These are phyloP conservation scores for Oasisia sp. DNA, from an alignment of 2,888 invertebrate genomes.

Conservation along the genomic window DNA sequence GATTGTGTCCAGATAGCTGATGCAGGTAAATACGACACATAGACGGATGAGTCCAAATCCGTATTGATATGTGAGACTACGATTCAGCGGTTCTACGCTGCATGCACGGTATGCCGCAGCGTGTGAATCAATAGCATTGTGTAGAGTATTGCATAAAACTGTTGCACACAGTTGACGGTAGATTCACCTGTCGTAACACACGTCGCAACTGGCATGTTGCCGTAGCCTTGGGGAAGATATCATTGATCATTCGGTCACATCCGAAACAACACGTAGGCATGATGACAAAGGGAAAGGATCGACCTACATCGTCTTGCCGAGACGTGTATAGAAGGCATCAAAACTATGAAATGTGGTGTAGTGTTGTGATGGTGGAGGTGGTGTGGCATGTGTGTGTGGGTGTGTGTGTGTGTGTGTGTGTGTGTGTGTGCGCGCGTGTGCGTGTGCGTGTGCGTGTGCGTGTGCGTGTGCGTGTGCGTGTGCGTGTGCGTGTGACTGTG, in stretches of 20 bases:
- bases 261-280: too few relatives aligned
- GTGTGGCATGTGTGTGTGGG: too few relatives aligned
- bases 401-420: too few relatives aligned
- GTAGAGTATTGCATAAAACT: background rate
- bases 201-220: background rate
- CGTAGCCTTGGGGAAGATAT: background rate
- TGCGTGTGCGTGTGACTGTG: too few relatives aligned
- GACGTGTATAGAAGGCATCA: too few relatives aligned
- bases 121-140: background rate
- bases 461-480: too few relatives aligned
- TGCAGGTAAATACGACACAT: background rate
- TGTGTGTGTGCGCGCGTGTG: too few relatives aligned
- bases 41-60: background rate
- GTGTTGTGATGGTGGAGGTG: too few relatives aligned
- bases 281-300: too few relatives aligned
- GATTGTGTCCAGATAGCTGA: background rate
- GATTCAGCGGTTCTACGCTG: background rate
- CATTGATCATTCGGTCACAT: background rate
- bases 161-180: background rate
- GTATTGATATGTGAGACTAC: background rate
- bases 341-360: too few relatives aligned
- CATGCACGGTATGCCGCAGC: background rate
- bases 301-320: too few relatives aligned
- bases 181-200: background rate
- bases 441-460: too few relatives aligned